Evolutionary conservation across 2,888 invertebrate species (phyloP), one percentile per base, ranked within the genome.

Genomic region (Podotricha telesiphe): DNA sequence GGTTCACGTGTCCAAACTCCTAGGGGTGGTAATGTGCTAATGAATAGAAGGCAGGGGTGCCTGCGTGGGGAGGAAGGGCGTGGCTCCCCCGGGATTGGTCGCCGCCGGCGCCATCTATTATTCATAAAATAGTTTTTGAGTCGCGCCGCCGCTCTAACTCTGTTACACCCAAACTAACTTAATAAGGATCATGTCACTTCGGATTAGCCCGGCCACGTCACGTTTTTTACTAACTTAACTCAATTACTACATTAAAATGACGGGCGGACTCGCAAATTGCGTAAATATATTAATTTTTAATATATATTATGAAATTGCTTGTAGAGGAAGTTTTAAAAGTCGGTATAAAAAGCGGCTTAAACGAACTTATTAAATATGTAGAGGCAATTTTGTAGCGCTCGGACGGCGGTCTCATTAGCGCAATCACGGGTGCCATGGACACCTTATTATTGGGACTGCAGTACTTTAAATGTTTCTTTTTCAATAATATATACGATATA

Each of bases 51-150:
- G 84, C 72, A 70, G 87, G 74, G 80, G 76, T 73, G 68, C 70
- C 72, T 76, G 78, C 77, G 74, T 77, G 65, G 77, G 76, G 77
- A 79, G 78, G 76, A 72, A 72, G 76, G 78, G 78, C 80, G 77
- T 80, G 79, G 79, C 86, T 88, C 91, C 91, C 92, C 78, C 66
- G 92, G 93, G 93, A 92, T 91, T 92, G 92, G 92, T 83, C 90
- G 88, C 86, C 84, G 80, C 81, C 84, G 82, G 86, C 86, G 85
- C 87, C 88, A 92, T 93, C 91, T 93, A 93, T 92, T 92, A 93
- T 93, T 92, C 93, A 93, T 91, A 91, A 91, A 92, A 93, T 93
- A 93, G 93, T 93, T 93, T 93, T 93, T 92, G 91, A 93, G 90
- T 90, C 89, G 88, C 90, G 85, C 90, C 86, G 86, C 83, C 86